Conservation (phyloP, 2,797 vertebrate species). For the Epinephelus awoara region DNA sequence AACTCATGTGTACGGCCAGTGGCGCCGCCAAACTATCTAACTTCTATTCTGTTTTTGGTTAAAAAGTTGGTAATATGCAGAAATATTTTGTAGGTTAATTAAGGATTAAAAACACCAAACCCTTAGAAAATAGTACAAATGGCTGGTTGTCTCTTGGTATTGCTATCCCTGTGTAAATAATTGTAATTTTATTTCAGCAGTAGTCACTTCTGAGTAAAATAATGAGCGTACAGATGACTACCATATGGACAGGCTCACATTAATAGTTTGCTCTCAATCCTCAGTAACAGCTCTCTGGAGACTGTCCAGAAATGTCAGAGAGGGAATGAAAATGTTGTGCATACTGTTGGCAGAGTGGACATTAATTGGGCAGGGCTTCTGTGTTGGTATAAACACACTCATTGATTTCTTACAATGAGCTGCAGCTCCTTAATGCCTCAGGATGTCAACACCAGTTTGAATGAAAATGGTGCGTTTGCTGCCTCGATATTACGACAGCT, state of each 20-base stretch:
- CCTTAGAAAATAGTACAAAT: neutral
- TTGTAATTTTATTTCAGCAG: neutral
- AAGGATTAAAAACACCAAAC: neutral
- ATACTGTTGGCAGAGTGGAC: neutral
- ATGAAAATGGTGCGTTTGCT: neutral
- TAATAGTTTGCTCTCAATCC: neutral
- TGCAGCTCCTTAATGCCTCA: conserved; percentile 1
- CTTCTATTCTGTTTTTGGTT: neutral
- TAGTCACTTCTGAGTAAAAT: neutral
- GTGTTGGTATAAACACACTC: conserved; percentile 6
- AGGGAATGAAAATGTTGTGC: neutral
- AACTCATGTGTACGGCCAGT: too few species aligned
- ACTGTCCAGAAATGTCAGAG: conserved; percentile 12
- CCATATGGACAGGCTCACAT: conserved; percentile 1
- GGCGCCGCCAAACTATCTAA: too few species aligned
- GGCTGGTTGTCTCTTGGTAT: neutral
- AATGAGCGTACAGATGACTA: neutral
- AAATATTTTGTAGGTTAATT: neutral
- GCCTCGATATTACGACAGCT: neutral
- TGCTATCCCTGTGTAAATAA: neutral
- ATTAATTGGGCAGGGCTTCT: conserved; percentile 14
- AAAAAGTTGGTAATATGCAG: neutral
- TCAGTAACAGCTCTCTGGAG: conserved; percentile 7
- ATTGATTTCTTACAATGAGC: conserved; percentile 11
- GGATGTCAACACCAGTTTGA: neutral